Evolutionary conservation across 1,140 invertebrate species (phyloP).

Genomic region (Apis laboriosa): DNA sequence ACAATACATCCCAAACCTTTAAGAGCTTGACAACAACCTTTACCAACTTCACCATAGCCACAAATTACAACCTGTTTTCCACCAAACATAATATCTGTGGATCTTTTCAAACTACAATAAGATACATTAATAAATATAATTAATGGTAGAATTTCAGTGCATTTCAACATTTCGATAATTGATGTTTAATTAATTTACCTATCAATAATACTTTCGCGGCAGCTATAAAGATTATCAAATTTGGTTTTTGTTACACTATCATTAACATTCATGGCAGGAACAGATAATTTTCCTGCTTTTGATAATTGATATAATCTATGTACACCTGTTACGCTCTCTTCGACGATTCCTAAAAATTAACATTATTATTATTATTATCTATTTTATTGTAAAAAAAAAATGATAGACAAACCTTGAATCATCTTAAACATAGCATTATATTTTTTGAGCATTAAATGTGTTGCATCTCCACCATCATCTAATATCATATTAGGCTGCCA

Average conservation of each 20-base stretch:
- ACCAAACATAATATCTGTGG: constrained; percentile 99
- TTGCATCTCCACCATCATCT: constrained; percentile 98
- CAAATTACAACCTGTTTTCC: constrained; percentile 98
- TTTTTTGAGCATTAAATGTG: constrained; percentile 98
- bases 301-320: constrained; percentile 98
- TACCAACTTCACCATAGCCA: constrained; percentile 99
- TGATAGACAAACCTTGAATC: constrained; percentile 88
- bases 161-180: not conserved
- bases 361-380: not conserved
- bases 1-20: constrained; percentile 97
- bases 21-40: constrained; percentile 97
- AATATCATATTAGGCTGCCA: constrained; percentile 99
- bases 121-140: constrained; percentile 24
- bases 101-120: constrained; percentile 91
- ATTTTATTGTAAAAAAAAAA: not conserved
- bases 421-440: constrained; percentile 97
- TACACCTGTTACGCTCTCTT: constrained; percentile 98
- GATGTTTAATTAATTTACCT: constrained; percentile 84
- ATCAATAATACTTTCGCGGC: constrained; percentile 93
- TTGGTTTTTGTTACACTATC: constrained; percentile 99
- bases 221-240: constrained; percentile 98
- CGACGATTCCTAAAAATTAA: constrained; percentile 91
- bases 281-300: constrained; percentile 95
- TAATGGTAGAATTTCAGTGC: too few relatives aligned
- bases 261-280: constrained; percentile 99